Percentiles rank a stretch among this genome's conserved stretches.
Evolutionary conservation across 1,140 invertebrate species (phyloP).

Genomic region (Euglossa dilemma): DNA sequence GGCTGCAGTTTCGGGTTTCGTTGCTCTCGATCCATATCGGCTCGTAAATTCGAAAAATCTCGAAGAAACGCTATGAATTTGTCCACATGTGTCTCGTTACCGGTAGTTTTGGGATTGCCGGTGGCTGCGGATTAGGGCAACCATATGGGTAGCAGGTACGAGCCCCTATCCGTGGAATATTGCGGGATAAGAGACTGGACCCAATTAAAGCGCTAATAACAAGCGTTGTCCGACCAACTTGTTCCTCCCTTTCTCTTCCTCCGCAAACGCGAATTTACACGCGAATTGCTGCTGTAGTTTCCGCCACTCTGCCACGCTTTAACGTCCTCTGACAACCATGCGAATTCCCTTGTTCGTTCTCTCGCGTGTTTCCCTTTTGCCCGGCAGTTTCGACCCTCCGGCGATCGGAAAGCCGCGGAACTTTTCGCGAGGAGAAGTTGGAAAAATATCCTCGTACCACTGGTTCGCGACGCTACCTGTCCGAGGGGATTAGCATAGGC

Average conservation of each 20-base stretch:
- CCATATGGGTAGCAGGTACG: slow-evolving; percentile 74
- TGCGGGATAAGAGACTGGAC: slow-evolving; percentile 79
- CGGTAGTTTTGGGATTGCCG: slow-evolving; percentile 78
- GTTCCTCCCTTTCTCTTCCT: slow-evolving; percentile 32
- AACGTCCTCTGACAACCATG: background rate
- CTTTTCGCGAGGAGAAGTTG: no score
- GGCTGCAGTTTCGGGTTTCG: background rate
- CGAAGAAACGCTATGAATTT: slow-evolving; percentile 9
- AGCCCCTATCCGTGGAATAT: slow-evolving; percentile 73
- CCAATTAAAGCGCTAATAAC: slow-evolving; percentile 80
- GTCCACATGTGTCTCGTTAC: slow-evolving; percentile 63
- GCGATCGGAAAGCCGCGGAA: no score
- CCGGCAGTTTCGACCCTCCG: background rate
- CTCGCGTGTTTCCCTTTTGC: background rate
- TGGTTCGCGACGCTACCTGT: no score
- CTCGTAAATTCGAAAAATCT: slow-evolving; percentile 27
- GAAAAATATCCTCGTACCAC: no score
- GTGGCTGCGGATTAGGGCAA: slow-evolving; percentile 78
- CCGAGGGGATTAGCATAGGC: no score
- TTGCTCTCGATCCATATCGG: background rate
- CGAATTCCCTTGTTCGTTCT: background rate
- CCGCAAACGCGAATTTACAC: slow-evolving; percentile 40
- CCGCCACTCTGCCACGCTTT: slow-evolving; percentile 19
- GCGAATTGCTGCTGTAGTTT: slow-evolving; percentile 4
- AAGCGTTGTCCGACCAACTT: slow-evolving; percentile 71